A percentile compares a stretch with the other conserved stretches of the same genome.
phyloP scores from a whole-genome alignment of 2,797 vertebrate species.

The Brachyalestes nurse region DNA sequence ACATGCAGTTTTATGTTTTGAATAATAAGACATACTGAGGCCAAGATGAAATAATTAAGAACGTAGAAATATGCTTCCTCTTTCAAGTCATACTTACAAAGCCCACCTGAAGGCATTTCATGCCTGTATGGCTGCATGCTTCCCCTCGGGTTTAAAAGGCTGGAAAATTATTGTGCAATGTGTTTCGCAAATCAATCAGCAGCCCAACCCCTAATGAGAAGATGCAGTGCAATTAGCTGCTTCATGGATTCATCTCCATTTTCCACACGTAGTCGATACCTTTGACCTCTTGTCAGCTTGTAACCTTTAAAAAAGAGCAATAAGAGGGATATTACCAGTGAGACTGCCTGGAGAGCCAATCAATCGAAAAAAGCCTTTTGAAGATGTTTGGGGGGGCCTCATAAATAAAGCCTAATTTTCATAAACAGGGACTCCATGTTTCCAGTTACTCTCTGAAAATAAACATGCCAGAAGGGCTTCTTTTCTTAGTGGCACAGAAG shows the following conservation, averaged over 20 bases:
- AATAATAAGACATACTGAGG: not conserved
- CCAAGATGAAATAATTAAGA: not conserved
- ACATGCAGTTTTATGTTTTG: not conserved
- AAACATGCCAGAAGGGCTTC: too few relatives aligned
- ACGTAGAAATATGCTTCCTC: not conserved
- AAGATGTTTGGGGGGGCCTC: too few relatives aligned
- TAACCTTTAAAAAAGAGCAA: conserved; percentile 28
- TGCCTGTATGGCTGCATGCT: not conserved
- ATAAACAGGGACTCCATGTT: conserved; percentile 7
- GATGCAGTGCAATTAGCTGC: conserved; percentile 10
- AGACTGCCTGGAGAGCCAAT: conserved; percentile 29
- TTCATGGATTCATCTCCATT: conserved; percentile 38
- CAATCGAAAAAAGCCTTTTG: conserved; percentile 19
- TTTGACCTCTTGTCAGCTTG: conserved; percentile 19
- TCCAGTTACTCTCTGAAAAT: too few relatives aligned
- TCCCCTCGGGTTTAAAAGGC: not conserved
- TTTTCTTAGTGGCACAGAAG: too few relatives aligned
- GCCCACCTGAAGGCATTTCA: not conserved
- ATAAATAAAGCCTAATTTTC: conserved; percentile 37
- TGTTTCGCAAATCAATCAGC: conserved; percentile 20
- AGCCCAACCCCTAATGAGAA: not conserved
- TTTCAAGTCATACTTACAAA: not conserved
- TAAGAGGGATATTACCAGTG: conserved; percentile 29
- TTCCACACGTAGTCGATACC: conserved; percentile 18
- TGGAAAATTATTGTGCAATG: conserved; percentile 23